A percentile compares a stretch with the other conserved stretches of the same genome.
Conservation (phyloP, 2,797 vertebrate species). For the Fundulus diaphanus region DNA sequence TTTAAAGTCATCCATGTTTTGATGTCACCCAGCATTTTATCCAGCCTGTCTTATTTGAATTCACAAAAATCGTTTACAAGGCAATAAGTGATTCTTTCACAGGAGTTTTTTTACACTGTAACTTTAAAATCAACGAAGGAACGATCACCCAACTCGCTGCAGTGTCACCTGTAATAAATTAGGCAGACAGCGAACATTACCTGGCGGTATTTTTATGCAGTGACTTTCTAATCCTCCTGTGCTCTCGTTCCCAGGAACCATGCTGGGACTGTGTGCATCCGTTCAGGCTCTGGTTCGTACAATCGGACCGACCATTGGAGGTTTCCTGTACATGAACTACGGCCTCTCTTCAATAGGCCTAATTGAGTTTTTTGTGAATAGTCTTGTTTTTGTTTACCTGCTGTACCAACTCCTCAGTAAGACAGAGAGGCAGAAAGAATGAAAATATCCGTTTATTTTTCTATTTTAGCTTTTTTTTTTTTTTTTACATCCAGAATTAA, state of each 20-base stretch:
- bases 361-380: constrained; percentile 84
- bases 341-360: constrained; percentile 89
- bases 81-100: background rate
- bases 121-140: background rate
- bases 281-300: constrained; percentile 88
- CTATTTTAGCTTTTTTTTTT: background rate
- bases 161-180: too few relatives aligned
- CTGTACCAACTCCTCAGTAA: constrained; percentile 59
- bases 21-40: too few relatives aligned
- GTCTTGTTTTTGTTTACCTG: constrained; percentile 80
- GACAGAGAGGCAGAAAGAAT: constrained; percentile 22
- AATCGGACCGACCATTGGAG: constrained; percentile 89
- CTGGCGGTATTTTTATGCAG: background rate
- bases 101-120: background rate
- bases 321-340: constrained; percentile 87
- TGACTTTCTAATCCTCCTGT: constrained; percentile 1
- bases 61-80: background rate
- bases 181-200: too few relatives aligned
- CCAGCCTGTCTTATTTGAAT: background rate
- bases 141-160: background rate
- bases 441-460: background rate
- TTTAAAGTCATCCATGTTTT: too few relatives aligned
- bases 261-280: constrained; percentile 91
- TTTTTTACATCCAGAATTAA: background rate
- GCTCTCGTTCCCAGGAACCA: constrained; percentile 83